phyloP scores from a whole-genome alignment of 2,888 invertebrate genomes.

The Serripes groenlandicus region DNA sequence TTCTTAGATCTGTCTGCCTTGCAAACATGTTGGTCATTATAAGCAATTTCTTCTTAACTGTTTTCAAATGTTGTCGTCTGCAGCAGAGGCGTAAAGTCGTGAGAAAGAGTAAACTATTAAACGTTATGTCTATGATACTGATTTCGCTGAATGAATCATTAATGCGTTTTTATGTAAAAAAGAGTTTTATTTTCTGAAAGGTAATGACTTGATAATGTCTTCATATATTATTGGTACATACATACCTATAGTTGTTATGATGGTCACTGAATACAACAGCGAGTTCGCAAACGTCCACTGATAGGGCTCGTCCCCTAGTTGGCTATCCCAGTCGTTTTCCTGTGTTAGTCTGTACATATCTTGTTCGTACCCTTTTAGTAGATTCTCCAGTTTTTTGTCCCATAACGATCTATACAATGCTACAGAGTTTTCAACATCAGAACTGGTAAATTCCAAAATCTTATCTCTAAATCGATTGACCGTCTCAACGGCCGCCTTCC shows the following conservation, averaged over 20 bases:
- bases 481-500: conserved; percentile 26
- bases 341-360: conserved; percentile 92
- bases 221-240: too few species aligned
- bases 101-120: too few species aligned
- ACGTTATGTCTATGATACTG: too few species aligned
- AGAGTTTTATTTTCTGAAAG: too few species aligned
- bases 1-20: too few species aligned
- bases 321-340: conserved; percentile 92
- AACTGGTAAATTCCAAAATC: conserved; percentile 28
- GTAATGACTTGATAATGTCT: too few species aligned
- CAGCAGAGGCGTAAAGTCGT: too few species aligned
- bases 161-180: too few species aligned
- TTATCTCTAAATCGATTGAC: conserved; percentile 35
- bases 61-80: too few species aligned
- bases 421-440: conserved; percentile 1
- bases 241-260: conserved; percentile 95
- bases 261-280: conserved; percentile 93
- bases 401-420: conserved; percentile 9
- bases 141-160: too few species aligned
- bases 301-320: conserved; percentile 88
- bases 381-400: conserved; percentile 24
- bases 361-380: conserved; percentile 38
- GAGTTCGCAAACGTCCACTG: conserved; percentile 95
- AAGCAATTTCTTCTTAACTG: too few species aligned
- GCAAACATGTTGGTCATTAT: too few species aligned